These are phyloP conservation scores for Oryctes rhinoceros DNA, from an alignment of 1,140 invertebrate genomes.

Conservation along the genomic window DNA sequence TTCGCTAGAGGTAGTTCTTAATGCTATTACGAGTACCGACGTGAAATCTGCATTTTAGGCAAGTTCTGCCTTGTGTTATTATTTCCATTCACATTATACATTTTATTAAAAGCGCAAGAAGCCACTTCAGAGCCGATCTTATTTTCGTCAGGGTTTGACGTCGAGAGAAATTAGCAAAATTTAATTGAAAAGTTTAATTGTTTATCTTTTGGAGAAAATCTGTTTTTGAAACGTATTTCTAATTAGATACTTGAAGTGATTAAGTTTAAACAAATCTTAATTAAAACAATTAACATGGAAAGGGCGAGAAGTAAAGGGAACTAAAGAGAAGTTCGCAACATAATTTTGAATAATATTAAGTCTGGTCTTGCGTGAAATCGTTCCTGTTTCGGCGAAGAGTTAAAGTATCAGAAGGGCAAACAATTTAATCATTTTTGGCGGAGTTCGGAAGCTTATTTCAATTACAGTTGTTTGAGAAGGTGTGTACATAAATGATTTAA, in stretches of 20 bases:
- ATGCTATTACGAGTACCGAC: no score
- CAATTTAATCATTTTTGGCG: not conserved
- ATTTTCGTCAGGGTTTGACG: not conserved
- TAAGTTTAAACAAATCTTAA: constrained; percentile 19
- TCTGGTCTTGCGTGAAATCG: not conserved
- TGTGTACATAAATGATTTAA: no score
- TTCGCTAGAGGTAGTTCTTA: no score
- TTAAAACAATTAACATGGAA: not conserved
- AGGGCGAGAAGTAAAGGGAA: not conserved
- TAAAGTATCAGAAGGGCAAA: constrained; percentile 14
- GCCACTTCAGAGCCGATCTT: not conserved
- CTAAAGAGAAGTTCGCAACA: not conserved
- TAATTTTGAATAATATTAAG: constrained; percentile 1
- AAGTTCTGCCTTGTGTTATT: no score
- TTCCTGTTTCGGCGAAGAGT: not conserved
- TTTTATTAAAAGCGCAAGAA: no score
- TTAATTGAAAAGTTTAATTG: constrained; percentile 16
- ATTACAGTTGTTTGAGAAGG: no score
- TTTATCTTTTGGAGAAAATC: not conserved
- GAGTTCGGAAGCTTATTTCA: no score
- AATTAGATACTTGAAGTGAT: not conserved
- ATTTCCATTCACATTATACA: no score
- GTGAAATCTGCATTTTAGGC: no score
- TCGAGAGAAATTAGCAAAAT: not conserved
- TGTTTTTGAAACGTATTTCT: constrained; percentile 5